phyloP scores from a whole-genome alignment of 2,797 vertebrate species.

The Sebastes melanostomus region DNA sequence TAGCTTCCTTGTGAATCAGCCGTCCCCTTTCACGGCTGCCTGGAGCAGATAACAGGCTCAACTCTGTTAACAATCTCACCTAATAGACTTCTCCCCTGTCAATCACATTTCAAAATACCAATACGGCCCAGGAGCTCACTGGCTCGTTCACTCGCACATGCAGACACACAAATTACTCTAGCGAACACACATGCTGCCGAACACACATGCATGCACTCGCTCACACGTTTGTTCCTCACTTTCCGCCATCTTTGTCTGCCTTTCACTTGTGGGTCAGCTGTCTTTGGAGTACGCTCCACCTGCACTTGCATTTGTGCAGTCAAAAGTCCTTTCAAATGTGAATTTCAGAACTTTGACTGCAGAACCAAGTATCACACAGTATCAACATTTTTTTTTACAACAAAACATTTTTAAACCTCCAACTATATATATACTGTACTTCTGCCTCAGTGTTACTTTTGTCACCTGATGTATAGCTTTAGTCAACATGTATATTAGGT shows the following conservation, averaged over 20 bases:
- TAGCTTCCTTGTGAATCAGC: constrained; percentile 81
- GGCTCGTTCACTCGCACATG: constrained; percentile 26
- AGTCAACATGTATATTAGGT: not conserved
- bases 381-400: not conserved
- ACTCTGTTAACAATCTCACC: constrained; percentile 85
- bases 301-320: constrained; percentile 8
- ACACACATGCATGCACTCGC: not conserved
- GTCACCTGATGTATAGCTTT: not conserved
- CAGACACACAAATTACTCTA: not conserved
- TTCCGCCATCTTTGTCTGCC: not conserved
- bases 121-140: constrained; percentile 65
- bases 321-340: not conserved
- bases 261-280: constrained; percentile 45
- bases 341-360: not conserved
- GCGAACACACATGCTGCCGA: not conserved
- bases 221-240: constrained; percentile 21
- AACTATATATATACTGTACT: not conserved
- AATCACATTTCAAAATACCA: constrained; percentile 83
- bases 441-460: not conserved
- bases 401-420: not conserved
- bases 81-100: constrained; percentile 87
- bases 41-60: constrained; percentile 84
- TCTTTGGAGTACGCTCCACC: constrained; percentile 18
- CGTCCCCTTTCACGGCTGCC: constrained; percentile 81
- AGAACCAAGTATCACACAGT: not conserved